A percentile compares a stretch with the other conserved stretches of the same genome.
These are phyloP conservation scores for Schizopygopsis pylzovi DNA, from an alignment of 2,797 vertebrate genomes.

Conservation along the genomic window DNA sequence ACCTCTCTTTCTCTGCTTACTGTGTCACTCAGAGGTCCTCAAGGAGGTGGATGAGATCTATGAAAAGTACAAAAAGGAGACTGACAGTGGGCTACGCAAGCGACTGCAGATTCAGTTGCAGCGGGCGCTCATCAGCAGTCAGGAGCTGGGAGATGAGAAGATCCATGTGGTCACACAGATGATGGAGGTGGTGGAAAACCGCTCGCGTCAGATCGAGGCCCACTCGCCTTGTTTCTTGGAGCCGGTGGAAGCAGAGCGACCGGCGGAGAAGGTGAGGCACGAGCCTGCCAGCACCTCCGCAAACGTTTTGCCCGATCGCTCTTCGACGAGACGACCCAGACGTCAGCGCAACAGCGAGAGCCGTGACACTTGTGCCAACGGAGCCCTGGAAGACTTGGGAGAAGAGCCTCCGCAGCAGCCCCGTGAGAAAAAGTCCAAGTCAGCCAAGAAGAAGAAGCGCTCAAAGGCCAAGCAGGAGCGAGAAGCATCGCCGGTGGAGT, in stretches of 20 bases:
- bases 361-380: constrained; percentile 91
- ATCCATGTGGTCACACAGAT: constrained; percentile 97
- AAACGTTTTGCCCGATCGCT: constrained; percentile 80
- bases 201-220: constrained; percentile 93
- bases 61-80: constrained; percentile 92
- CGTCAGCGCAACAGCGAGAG: constrained; percentile 94
- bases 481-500: constrained; percentile 92
- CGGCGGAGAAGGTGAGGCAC: constrained; percentile 70
- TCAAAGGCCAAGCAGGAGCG: constrained; percentile 93
- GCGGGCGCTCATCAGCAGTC: constrained; percentile 91
- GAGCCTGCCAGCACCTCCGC: constrained; percentile 68
- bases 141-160: constrained; percentile 97
- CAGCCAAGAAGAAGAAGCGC: constrained; percentile 98
- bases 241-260: constrained; percentile 81
- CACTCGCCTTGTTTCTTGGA: constrained; percentile 91
- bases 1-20: constrained; percentile 31
- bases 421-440: constrained; percentile 93
- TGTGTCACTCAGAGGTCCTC: constrained; percentile 85
- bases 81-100: constrained; percentile 88
- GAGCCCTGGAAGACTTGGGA: constrained; percentile 80
- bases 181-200: constrained; percentile 95
- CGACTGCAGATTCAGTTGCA: constrained; percentile 93
- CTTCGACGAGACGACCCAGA: constrained; percentile 86
- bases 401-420: constrained; percentile 86
- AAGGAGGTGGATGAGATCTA: constrained; percentile 96